Conservation (phyloP, 1,140 invertebrate genomes). For the Ditylenchus dipsaci region DNA sequence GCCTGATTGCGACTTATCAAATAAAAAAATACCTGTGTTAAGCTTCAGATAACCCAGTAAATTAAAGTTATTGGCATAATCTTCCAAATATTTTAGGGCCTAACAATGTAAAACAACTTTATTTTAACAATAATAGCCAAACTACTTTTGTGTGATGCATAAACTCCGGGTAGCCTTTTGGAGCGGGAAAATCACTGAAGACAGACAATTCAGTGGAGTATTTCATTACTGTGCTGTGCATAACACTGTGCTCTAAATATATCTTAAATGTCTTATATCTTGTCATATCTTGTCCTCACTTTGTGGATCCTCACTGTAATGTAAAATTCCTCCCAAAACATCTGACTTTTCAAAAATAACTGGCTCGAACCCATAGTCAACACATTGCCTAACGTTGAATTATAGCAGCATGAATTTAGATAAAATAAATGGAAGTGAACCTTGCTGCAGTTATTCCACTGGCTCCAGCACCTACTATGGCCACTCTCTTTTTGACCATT, state of each 20-base stretch:
- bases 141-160: conserved; percentile 11
- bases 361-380: conserved; percentile 12
- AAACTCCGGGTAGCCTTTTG: neutral
- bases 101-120: neutral
- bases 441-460: conserved; percentile 7
- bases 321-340: conserved; percentile 10
- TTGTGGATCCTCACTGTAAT: neutral
- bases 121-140: neutral
- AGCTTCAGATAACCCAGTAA: neutral
- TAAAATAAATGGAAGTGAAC: neutral
- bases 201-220: conserved; percentile 7
- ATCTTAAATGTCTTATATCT: no score
- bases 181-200: conserved; percentile 11
- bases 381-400: conserved; percentile 1
- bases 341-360: conserved; percentile 8
- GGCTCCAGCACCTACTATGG: conserved; percentile 10
- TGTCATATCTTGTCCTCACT: neutral
- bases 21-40: neutral
- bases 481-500: neutral
- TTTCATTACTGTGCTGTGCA: neutral
- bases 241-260: conserved; percentile 7
- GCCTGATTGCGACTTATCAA: no score
- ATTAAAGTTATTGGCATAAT: conserved; percentile 5
- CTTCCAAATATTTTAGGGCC: conserved; percentile 8
- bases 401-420: neutral